phyloP scores from a whole-genome alignment of 2,797 vertebrate species.

The Taeniopygia guttata region DNA sequence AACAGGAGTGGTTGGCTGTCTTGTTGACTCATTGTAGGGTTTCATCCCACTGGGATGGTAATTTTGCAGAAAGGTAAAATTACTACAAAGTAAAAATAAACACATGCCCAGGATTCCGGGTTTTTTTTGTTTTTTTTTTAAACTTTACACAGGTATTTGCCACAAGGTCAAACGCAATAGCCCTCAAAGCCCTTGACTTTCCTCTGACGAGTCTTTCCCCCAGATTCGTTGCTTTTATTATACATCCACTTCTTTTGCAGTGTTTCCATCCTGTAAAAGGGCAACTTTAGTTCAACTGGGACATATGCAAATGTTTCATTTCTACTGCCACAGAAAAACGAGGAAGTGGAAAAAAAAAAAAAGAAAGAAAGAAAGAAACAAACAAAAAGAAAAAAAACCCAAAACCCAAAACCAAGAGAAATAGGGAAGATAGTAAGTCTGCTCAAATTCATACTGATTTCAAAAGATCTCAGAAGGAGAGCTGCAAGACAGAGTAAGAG shows the following conservation, averaged over 20 bases:
- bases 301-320: background rate
- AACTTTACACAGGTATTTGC: background rate
- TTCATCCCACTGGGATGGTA: background rate
- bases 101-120: background rate
- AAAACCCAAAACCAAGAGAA: too few species aligned
- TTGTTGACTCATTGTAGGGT: background rate
- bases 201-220: background rate
- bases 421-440: background rate
- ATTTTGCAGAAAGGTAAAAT: background rate
- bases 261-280: background rate
- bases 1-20: fast-evolving
- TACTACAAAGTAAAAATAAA: background rate
- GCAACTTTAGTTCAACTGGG: background rate
- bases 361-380: too few species aligned
- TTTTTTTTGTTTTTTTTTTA: background rate
- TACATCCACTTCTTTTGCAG: background rate
- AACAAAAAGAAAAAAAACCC: too few species aligned
- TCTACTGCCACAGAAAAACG: background rate
- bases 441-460: background rate
- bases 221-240: background rate
- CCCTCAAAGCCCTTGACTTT: background rate
- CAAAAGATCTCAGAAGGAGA: background rate
- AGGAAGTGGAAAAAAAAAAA: background rate
- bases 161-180: background rate
- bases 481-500: background rate